A percentile compares a stretch with the other conserved stretches of the same genome.
These are phyloP conservation scores for Scaptomyza reducta DNA, from an alignment of 2,888 invertebrate genomes.

Conservation along the genomic window DNA sequence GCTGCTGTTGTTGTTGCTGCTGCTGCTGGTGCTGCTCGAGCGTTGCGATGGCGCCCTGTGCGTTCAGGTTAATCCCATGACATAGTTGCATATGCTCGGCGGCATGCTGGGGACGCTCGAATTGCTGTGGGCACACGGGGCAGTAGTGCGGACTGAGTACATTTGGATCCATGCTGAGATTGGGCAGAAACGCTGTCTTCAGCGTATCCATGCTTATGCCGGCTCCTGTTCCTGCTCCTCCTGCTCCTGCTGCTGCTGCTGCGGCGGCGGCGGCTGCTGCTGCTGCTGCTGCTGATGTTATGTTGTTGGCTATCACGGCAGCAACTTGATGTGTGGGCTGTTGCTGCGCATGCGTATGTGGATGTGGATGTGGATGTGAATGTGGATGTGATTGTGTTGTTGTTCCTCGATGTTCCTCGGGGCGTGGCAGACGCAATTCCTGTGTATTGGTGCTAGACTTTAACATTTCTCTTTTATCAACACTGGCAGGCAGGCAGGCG, in stretches of 20 bases:
- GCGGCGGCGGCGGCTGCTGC: conserved; percentile 19
- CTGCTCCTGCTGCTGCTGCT: conserved; percentile 13
- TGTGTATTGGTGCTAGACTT: conserved; percentile 82
- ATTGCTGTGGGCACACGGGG: conserved; percentile 83
- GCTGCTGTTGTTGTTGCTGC: conserved; percentile 57
- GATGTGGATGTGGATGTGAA: conserved; percentile 44
- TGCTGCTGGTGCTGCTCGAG: conserved; percentile 64
- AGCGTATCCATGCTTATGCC: conserved; percentile 77
- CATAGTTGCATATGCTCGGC: conserved; percentile 83
- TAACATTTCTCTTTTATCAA: conserved; percentile 74
- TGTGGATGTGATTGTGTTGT: conserved; percentile 39
- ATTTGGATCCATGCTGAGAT: conserved; percentile 82
- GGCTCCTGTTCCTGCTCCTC: conserved; percentile 13
- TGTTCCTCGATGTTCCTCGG: conserved; percentile 65
- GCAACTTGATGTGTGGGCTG: conserved; percentile 66
- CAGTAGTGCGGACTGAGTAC: conserved; percentile 77
- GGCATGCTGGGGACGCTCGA: conserved; percentile 79
- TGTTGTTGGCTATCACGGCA: conserved; percentile 65
- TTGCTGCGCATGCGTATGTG: conserved; percentile 50
- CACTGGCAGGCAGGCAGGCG: conserved; percentile 45
- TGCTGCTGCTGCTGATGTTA: conserved; percentile 33
- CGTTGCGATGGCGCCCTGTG: conserved; percentile 63
- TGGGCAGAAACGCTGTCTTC: conserved; percentile 82
- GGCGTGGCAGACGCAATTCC: conserved; percentile 83
- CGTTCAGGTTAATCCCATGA: conserved; percentile 73